These are phyloP conservation scores for Gambusia holbrooki DNA, from an alignment of 2,113 vertebrate species.

Conservation along the genomic window DNA sequence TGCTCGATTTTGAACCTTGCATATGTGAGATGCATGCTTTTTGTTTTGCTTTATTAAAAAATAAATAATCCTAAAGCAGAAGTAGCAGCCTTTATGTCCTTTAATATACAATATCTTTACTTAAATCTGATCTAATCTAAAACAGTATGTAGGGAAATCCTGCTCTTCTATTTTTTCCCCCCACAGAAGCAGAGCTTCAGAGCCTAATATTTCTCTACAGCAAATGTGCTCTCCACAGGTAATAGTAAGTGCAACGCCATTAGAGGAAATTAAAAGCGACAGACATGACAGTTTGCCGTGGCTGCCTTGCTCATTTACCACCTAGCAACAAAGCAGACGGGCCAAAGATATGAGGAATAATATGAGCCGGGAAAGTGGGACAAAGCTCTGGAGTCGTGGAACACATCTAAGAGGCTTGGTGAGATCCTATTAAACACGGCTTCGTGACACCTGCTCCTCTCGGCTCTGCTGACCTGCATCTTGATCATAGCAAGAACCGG, in stretches of 20 bases:
- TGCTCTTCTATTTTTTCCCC: constrained; percentile 3
- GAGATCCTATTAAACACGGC: constrained; percentile 77
- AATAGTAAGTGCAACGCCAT: constrained; percentile 17
- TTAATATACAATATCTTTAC: constrained; percentile 28
- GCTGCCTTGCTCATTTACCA: constrained; percentile 13
- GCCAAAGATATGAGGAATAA: constrained; percentile 24
- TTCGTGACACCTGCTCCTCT: constrained; percentile 68
- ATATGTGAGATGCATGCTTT: constrained; percentile 19
- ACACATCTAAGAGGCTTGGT: constrained; percentile 72
- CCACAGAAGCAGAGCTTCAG: constrained; percentile 7
- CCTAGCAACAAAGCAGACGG: constrained; percentile 27
- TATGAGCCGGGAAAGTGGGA: constrained; percentile 64
- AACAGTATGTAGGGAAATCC: constrained; percentile 20
- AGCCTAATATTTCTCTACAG: constrained; percentile 1
- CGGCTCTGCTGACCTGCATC: constrained; percentile 53
- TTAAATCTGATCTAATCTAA: constrained; percentile 26
- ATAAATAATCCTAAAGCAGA: constrained; percentile 19
- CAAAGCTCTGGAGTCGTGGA: constrained; percentile 66
- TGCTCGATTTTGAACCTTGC: constrained; percentile 25
- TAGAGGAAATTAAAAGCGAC: constrained; percentile 21
- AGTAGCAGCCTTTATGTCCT: constrained; percentile 27
- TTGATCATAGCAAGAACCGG: not conserved
- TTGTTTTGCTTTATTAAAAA: constrained; percentile 30
- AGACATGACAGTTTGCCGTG: constrained; percentile 9
- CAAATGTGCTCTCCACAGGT: constrained; percentile 11